Evolutionary conservation across 2,797 vertebrate species (phyloP), one percentile per base, ranked within the genome.

Genomic region (Lutjanus argentimaculatus): DNA sequence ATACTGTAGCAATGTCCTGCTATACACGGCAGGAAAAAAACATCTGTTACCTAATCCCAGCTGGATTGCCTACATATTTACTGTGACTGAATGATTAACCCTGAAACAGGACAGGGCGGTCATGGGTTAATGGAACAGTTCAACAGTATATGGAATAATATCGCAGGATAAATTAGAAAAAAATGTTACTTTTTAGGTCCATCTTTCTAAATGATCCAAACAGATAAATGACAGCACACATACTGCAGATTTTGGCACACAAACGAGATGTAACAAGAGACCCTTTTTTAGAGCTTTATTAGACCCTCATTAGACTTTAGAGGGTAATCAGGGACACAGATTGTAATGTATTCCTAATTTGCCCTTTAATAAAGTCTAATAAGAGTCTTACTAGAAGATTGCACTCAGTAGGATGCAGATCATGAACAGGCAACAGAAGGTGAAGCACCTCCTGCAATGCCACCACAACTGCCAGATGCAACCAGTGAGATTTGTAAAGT

Each of bases 31-130:
- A 70, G 56, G 43, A 78, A 71, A 84, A 68, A 71, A 84, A 68
- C 77, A 86, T 82, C 56, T 53, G 75, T 86, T 87, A 85, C 58
- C 72, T 85, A 83, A 91, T 86, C 55, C 67, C 82, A 75, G 51
- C 48, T 56, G 59, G 64, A 82, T 25, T 59, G 57, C 48, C 53
- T 17, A 67, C 49, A 66, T 56, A 14, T 52, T 61, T 36, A 56
- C 36, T 11, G 45, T 57, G 51, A 73, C 16, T 80, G 8, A 83
- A 72, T 36, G 7, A 79, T 81, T 75, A 70, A 79, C 30, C 70
- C 59, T 53, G 25, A 74, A 79, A 79, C n/a, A 72, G 69, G 42
- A 67, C 3, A n/a, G 67, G 46, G 67, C 57, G 52, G 21, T 55
- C 68, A 66, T 11, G 62, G 62, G 43, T 74, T 80, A 75, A 79